These are phyloP conservation scores for Euzetes globulus DNA, from an alignment of 2,888 invertebrate species.

Conservation along the genomic window DNA sequence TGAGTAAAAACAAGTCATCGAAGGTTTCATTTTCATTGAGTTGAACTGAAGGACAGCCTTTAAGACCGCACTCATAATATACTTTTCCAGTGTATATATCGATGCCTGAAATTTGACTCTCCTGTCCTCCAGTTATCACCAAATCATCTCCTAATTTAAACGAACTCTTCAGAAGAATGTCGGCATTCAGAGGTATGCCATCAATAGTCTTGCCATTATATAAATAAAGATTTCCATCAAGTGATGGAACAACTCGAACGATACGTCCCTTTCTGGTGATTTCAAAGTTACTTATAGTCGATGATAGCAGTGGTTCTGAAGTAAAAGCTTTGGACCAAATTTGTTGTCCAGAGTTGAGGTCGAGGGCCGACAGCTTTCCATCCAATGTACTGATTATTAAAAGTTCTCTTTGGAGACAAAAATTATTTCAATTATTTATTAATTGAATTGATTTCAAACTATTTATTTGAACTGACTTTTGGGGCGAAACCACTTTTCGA, in stretches of 20 bases:
- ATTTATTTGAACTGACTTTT: not conserved
- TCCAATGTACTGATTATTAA: conserved; percentile 82
- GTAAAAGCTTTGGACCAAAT: conserved; percentile 69
- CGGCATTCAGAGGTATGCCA: conserved; percentile 75
- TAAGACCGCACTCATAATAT: conserved; percentile 67
- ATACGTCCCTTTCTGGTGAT: conserved; percentile 74
- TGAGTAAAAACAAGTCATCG: conserved; percentile 63
- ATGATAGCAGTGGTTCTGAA: conserved; percentile 67
- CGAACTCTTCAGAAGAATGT: conserved; percentile 69
- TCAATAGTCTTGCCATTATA: conserved; percentile 82
- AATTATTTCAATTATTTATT: not conserved
- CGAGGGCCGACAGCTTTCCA: conserved; percentile 74
- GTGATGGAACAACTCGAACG: conserved; percentile 82
- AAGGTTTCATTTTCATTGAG: conserved; percentile 46
- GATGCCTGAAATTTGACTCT: conserved; percentile 76
- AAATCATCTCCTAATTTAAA: conserved; percentile 60
- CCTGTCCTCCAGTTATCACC: conserved; percentile 63
- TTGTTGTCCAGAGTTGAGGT: conserved; percentile 58
- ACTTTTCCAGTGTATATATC: conserved; percentile 61
- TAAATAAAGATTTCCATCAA: conserved; percentile 83
- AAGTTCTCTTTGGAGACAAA: conserved; percentile 46
- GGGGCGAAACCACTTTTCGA: not conserved
- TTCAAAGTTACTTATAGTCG: conserved; percentile 79
- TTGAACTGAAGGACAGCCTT: conserved; percentile 59
- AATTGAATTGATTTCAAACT: not conserved